Evolutionary conservation across 2,797 vertebrate genomes (phyloP), one percentile per base, ranked within the genome.

Genomic region (Odontamblyopus lacepedii): DNA sequence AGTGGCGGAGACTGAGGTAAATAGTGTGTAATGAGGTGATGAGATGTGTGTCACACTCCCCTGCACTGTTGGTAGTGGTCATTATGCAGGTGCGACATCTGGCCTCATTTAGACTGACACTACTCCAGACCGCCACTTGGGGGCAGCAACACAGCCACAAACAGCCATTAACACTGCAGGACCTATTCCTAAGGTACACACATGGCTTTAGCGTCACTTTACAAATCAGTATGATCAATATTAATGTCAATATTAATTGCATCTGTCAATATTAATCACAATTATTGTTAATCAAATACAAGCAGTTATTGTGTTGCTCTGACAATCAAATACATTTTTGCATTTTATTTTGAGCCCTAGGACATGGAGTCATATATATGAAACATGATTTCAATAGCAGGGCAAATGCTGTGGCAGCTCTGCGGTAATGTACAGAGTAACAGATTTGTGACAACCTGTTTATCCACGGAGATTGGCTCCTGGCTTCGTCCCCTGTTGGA

Each of bases 131-230:
- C 23, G 63, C 93, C 94, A 95, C 94, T 90, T 77, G 93, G 91
- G 92, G 94, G 94, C 94, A 94, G 92, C 91, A 94, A 75, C 85
- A 89, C 74, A 73, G 85, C 82, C 92, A 91, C 62, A 84, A 81
- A 80, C 80, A 85, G 70, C 68, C 63, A 64, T 83, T 57, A 69
- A 77, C 76, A 77, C 87, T 78, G 76, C 85, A 83, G 71, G 78
- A 74, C 60, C 77, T 67, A 62, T 71, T 85, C 50, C 79, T 83
- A 67, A 68, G 70, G 71, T 71, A 70, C 78, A 65, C 61, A 74
- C 78, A 69, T 75, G 74, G 72, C 78, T 77, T 84, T 63, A 74
- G 35, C 63, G 63, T 78, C 74, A 72, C 75, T 63, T 78, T 80
- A 56, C 64, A 78, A 50, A 85, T 85, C 73, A 81, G n/a, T 30